Evolutionary conservation across 2,113 vertebrate species (phyloP).

Genomic region (Crypturellus undulatus): DNA sequence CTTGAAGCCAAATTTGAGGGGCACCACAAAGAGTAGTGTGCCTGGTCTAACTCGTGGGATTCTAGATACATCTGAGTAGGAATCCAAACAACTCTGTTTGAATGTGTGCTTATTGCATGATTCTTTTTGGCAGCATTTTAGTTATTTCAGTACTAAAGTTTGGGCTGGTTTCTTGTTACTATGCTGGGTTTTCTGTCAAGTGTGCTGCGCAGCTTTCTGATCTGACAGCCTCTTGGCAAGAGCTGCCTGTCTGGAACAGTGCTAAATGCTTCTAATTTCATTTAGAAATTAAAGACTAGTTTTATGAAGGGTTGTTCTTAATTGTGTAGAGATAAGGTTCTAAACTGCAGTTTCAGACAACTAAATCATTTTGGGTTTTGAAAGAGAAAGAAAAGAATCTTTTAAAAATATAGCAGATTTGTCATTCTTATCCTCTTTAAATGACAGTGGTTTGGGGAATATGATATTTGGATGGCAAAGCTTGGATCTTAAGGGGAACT

Average conservation of each 20-base stretch:
- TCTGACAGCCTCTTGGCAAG: slow-evolving; percentile 28
- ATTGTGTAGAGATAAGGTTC: neutral
- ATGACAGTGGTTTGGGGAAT: neutral
- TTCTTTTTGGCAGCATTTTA: neutral
- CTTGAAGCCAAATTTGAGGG: neutral
- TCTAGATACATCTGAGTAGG: neutral
- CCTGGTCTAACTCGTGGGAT: neutral
- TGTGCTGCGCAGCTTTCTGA: neutral
- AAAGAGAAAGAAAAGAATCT: neutral
- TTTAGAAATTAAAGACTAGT: neutral
- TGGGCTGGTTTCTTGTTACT: neutral
- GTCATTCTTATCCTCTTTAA: neutral
- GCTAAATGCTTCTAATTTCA: neutral
- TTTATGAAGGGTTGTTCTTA: neutral
- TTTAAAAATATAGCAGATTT: neutral
- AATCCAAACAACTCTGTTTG: neutral
- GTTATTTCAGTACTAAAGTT: neutral
- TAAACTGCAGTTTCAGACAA: neutral
- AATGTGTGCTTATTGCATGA: neutral
- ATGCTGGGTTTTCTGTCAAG: slow-evolving; percentile 17
- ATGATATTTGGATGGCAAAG: neutral
- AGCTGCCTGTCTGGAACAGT: neutral
- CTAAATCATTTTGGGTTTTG: neutral
- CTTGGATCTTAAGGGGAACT: neutral
- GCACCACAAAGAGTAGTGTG: neutral